These are phyloP conservation scores for Aphodius sticticus DNA, from an alignment of 2,888 invertebrate genomes.

Conservation along the genomic window DNA sequence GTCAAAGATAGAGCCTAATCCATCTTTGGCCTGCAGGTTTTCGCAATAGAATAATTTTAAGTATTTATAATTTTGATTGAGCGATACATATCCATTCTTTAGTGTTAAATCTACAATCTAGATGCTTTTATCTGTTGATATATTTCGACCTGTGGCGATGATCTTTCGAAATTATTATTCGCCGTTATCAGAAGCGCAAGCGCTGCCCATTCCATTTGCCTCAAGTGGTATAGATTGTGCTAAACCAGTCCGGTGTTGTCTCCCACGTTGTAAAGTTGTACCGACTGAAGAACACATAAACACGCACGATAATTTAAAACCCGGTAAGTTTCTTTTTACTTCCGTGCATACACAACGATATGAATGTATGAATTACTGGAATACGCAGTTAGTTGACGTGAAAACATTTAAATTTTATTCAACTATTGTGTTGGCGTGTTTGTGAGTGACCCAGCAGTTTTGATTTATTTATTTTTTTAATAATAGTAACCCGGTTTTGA, in stretches of 20 bases:
- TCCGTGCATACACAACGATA: background rate
- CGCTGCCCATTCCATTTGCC: conserved; percentile 5
- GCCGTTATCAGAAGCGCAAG: conserved; percentile 11
- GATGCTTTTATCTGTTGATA: background rate
- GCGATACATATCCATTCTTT: background rate
- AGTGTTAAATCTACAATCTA: background rate
- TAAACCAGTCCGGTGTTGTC: conserved; percentile 22
- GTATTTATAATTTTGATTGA: background rate
- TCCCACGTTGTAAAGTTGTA: conserved; percentile 13
- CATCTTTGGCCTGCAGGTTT: background rate
- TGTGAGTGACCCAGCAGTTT: background rate
- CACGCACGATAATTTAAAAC: background rate
- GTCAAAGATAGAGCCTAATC: background rate
- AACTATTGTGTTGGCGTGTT: background rate
- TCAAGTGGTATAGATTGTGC: background rate
- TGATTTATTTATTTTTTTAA: background rate
- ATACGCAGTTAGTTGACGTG: background rate
- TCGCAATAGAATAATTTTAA: background rate
- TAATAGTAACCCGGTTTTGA: conserved; percentile 4
- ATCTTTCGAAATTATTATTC: background rate
- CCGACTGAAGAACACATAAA: background rate
- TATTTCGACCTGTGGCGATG: background rate
- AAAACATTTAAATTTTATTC: conserved; percentile 4
- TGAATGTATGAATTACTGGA: background rate
- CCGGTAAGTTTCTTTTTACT: conserved; percentile 4